Evolutionary conservation across 2,113 vertebrate species (phyloP).

Genomic region (Thinocorus orbignyianus): DNA sequence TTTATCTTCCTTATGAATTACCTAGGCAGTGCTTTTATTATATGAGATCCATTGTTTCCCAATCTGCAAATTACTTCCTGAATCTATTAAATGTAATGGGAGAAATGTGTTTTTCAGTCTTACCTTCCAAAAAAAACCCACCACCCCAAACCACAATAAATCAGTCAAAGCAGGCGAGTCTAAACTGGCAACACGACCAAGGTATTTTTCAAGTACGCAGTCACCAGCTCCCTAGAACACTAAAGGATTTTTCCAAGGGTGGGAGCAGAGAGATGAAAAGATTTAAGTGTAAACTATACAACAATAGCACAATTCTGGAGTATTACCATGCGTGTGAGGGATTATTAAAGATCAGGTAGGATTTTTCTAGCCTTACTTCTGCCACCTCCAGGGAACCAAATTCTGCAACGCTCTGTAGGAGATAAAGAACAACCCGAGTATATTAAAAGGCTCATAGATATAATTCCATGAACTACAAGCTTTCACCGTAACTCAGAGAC

Average conservation of each 20-base stretch:
- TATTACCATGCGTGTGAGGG: slow-evolving; percentile 44
- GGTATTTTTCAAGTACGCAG: slow-evolving; percentile 41
- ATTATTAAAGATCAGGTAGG: slow-evolving; percentile 69
- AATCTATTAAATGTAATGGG: slow-evolving; percentile 51
- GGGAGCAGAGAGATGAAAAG: neutral
- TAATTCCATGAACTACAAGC: slow-evolving; percentile 37
- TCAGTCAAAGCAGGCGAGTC: neutral
- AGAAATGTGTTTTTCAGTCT: slow-evolving; percentile 51
- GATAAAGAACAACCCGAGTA: slow-evolving; percentile 34
- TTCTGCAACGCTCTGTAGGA: neutral
- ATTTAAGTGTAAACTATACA: slow-evolving; percentile 51
- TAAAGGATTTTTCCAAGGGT: neutral
- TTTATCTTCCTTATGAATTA: slow-evolving; percentile 63
- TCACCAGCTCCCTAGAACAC: neutral
- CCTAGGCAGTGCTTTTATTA: slow-evolving; percentile 51
- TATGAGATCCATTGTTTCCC: slow-evolving; percentile 53
- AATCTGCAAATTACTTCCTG: slow-evolving; percentile 65
- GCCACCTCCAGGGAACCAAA: slow-evolving; percentile 40
- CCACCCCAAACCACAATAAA: neutral
- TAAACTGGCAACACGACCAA: neutral
- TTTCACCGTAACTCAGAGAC: slow-evolving; percentile 14
- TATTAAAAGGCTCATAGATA: slow-evolving; percentile 13
- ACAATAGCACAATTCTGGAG: slow-evolving; percentile 27
- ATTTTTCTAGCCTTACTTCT: slow-evolving; percentile 64
- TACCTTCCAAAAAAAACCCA: neutral